A percentile compares a stretch with the other conserved stretches of the same genome.
These are phyloP conservation scores for Penaeus monodon DNA, from an alignment of 2,888 invertebrate species.

Conservation along the genomic window DNA sequence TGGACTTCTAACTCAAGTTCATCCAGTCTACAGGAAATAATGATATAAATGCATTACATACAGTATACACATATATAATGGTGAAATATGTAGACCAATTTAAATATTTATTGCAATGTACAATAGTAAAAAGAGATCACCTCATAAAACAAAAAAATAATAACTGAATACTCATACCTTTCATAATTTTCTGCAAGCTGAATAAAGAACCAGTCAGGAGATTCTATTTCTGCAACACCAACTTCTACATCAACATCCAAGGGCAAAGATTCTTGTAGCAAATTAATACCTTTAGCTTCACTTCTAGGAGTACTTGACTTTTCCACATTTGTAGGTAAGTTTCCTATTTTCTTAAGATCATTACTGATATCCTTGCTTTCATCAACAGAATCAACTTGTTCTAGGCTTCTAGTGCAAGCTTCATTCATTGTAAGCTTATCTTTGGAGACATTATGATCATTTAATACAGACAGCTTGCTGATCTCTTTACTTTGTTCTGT, in stretches of 20 bases:
- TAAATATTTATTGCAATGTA: neutral
- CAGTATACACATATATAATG: neutral
- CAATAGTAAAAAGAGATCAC: neutral
- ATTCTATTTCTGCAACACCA: slow-evolving; percentile 27
- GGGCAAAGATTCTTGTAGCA: slow-evolving; percentile 35
- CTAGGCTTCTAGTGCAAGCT: no score
- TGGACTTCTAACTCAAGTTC: slow-evolving; percentile 2
- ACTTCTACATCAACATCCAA: slow-evolving; percentile 7
- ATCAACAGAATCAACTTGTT: neutral
- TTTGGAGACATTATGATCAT: no score
- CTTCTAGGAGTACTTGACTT: neutral
- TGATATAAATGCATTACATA: neutral
- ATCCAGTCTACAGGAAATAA: neutral
- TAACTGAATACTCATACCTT: slow-evolving; percentile 13
- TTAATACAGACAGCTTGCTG: neutral
- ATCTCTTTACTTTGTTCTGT: neutral
- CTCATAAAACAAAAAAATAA: neutral
- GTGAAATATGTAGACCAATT: neutral
- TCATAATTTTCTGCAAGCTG: slow-evolving; percentile 26
- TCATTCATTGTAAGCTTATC: no score
- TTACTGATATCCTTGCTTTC: neutral
- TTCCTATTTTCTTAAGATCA: neutral
- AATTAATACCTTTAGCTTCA: neutral
- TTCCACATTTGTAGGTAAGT: neutral
- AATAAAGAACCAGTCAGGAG: slow-evolving; percentile 38